Evolutionary conservation across 2,888 invertebrate species (phyloP).

Genomic region (Neoascia interrupta): DNA sequence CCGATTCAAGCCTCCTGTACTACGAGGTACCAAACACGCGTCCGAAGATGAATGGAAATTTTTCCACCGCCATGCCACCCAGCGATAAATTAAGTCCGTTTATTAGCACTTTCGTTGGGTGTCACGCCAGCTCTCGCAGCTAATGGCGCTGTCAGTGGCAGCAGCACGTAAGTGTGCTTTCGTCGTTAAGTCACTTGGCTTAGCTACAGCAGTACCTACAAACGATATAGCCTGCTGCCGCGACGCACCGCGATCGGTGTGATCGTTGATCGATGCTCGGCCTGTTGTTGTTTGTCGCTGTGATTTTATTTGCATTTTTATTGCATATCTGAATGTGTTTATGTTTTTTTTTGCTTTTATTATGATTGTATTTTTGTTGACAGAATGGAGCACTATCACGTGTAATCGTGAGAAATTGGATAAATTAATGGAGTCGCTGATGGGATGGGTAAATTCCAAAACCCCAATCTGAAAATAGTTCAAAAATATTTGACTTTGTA

Average conservation of each 20-base stretch:
- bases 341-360: constrained; percentile 24
- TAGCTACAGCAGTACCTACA: not conserved
- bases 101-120: constrained; percentile 53
- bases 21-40: constrained; percentile 64
- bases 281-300: constrained; percentile 21
- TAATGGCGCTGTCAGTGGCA: constrained; percentile 42
- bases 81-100: constrained; percentile 49
- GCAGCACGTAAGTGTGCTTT: constrained; percentile 44
- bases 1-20: constrained; percentile 53
- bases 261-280: not conserved
- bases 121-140: constrained; percentile 44
- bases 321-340: constrained; percentile 24
- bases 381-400: not conserved
- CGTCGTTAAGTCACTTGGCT: constrained; percentile 24
- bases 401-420: not conserved
- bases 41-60: constrained; percentile 67
- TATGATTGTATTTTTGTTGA: not conserved
- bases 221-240: too few relatives aligned
- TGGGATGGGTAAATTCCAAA: too few relatives aligned
- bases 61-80: constrained; percentile 41
- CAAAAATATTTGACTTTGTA: too few relatives aligned
- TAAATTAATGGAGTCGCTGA: too few relatives aligned
- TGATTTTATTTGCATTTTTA: constrained; percentile 50
- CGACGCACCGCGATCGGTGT: too few relatives aligned
- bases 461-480: too few relatives aligned